Base-by-base conservation (phyloP, 2,888 invertebrate species). In the Polydrusus tereticollis region DNA sequence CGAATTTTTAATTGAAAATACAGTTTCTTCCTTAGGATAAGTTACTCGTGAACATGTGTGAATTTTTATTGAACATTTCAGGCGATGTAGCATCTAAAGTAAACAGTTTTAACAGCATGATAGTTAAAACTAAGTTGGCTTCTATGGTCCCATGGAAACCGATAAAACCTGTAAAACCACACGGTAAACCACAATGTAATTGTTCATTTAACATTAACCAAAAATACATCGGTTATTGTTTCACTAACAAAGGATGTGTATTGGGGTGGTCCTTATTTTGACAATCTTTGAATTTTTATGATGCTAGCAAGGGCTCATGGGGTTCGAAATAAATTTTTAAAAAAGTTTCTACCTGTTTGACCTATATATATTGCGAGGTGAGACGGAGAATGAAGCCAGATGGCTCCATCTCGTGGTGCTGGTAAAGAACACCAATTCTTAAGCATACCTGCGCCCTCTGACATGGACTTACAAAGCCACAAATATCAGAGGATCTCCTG, bases 61-160 rank as follows among this genome's bases (percentile, higher is more conserved):
- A 50, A 50, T n/a, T 21, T 14, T 50, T 50, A 5, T 50, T 55
- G 6, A 16, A 29, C 1, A 41, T 69, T 71, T 66, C 68, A 74
- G 90, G 88, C 60, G 90, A 90, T 38, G 90, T 91, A 2, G 90
- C 91, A 14, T 89, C 87, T 43, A 91, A 90, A 81, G 89, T 91
- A 5, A 90, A 90, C 16, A 89, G 86, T 59, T 91, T 89, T 81
- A 90, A 90, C 79, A 89, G 87, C 57, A 90, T 90, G 70, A 90
- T 90, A 47, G 89, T 88, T 75, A 77, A 78, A 58, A 77, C 79
- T 7, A 80, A 79, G 69, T 75, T 77, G 43, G 73, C 75, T 57
- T 57, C 69, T 4, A 68, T 52, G 52, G 18, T 45, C 20, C n/a
- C 65, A 52, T 83, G 84, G 74, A 87, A 87, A 74, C 80, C 85